Conservation (phyloP, 2,113 vertebrate species). For the Columba livia region DNA sequence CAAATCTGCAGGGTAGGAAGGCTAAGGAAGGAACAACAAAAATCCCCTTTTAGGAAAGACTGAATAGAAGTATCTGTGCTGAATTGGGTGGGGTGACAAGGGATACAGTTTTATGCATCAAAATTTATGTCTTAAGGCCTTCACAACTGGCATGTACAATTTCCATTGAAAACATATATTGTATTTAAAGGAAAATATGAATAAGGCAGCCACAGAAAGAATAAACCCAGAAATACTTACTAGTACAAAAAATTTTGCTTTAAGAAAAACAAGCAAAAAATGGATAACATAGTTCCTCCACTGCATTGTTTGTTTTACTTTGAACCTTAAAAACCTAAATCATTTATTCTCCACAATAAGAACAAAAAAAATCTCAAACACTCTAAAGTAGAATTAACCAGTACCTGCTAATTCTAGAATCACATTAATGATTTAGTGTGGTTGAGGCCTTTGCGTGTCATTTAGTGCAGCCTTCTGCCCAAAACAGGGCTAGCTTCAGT, state of each 20-base stretch:
- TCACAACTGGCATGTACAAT: background rate
- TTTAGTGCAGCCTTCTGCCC: background rate
- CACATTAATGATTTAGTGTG: background rate
- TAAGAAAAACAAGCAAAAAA: background rate
- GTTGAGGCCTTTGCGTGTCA: background rate
- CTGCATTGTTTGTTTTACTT: background rate
- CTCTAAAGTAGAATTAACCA: background rate
- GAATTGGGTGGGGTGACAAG: rapidly evolving
- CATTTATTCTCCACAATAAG: background rate
- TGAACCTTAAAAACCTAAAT: background rate
- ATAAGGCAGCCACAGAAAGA: background rate
- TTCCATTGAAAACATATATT: background rate
- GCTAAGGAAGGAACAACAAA: background rate
- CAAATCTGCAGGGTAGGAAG: background rate
- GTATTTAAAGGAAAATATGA: background rate
- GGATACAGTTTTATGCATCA: background rate
- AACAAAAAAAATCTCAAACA: background rate
- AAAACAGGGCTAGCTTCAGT: background rate
- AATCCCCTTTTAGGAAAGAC: background rate
- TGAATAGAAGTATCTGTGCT: background rate
- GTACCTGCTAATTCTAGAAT: background rate
- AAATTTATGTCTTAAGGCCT: background rate
- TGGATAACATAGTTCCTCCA: background rate
- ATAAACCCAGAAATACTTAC: background rate
- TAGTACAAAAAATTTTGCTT: background rate